Base-by-base conservation (phyloP, 2,888 invertebrate species). In the Drosophila tanythrix region DNA sequence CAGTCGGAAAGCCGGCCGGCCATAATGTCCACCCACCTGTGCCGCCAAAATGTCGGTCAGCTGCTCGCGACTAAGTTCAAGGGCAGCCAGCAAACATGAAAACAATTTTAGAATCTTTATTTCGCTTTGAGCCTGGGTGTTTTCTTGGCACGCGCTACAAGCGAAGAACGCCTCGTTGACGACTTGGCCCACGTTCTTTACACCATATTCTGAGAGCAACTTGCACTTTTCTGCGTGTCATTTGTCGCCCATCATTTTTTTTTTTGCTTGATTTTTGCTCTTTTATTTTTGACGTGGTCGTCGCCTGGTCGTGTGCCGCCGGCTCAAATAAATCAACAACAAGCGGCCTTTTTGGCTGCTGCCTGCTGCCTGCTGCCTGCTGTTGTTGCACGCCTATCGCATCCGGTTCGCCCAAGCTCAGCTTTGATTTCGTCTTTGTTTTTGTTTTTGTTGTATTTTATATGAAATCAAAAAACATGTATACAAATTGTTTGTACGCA, bases 301-400 rank as follows among this genome's bases (percentile, higher is more conserved):
- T 88, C 58, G 67, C 52, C 64, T 87, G 85, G 83, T 82, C 84
- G 90, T 85, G 84, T 86, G 87, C 90, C 90, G 75, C 90, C 90
- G 75, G 40, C 87, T 70, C 72, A 77, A 86, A 89, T 85, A 85
- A 85, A 85, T 85, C 90, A 85, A 76, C 66, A 52, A 50, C 70
- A 74, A 69, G 80, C 63, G 56, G 62, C 67, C 48, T 61, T 73
- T 72, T 72, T 72, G 75, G 69, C 53, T 40, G 63, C 46, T 51
- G 57, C 73, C 31, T 62, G 78, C 46, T 51, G 57, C 73, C 31
- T 62, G 78, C 63, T 64, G 67, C 72, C 48, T 48, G 67, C 53
- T 76, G 80, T 66, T 50, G 69, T 31, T 56, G 64, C 65, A 70
- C 79, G 85, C 73, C 81, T 81, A 85, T 90, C 90, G 78, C 84